phyloP scores from a whole-genome alignment of 2,113 vertebrate genomes.

The Bagarius yarrelli region DNA sequence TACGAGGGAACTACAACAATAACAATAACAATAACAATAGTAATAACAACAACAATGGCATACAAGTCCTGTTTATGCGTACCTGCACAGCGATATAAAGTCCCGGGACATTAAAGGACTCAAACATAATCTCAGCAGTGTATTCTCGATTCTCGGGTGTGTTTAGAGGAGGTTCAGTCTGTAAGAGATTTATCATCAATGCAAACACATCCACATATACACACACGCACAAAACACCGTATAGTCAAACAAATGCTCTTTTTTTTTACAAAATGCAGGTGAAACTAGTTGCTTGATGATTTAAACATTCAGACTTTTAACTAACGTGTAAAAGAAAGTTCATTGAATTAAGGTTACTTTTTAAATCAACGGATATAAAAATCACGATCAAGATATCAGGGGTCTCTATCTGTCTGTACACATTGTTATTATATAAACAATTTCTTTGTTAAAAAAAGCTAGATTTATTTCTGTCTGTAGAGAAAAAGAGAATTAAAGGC shows the following conservation, averaged over 20 bases:
- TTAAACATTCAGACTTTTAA: no score
- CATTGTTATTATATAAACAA: not conserved
- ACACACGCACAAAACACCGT: not conserved
- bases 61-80: not conserved
- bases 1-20: not conserved
- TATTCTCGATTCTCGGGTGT: constrained; percentile 98
- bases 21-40: no score
- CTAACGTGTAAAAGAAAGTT: no score
- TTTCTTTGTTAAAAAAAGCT: not conserved
- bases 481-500: not conserved
- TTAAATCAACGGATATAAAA: no score
- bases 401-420: not conserved
- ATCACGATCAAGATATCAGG: no score
- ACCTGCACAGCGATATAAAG: constrained; percentile 99
- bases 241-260: not conserved
- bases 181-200: constrained; percentile 25
- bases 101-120: constrained; percentile 97
- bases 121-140: constrained; percentile 99
- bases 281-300: not conserved
- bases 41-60: not conserved
- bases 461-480: no score
- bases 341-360: no score
- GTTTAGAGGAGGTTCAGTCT: constrained; percentile 98
- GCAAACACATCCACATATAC: not conserved
- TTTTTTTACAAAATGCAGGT: not conserved